Conservation (phyloP, 2,113 vertebrate genomes). For the Glareola pratincola region DNA sequence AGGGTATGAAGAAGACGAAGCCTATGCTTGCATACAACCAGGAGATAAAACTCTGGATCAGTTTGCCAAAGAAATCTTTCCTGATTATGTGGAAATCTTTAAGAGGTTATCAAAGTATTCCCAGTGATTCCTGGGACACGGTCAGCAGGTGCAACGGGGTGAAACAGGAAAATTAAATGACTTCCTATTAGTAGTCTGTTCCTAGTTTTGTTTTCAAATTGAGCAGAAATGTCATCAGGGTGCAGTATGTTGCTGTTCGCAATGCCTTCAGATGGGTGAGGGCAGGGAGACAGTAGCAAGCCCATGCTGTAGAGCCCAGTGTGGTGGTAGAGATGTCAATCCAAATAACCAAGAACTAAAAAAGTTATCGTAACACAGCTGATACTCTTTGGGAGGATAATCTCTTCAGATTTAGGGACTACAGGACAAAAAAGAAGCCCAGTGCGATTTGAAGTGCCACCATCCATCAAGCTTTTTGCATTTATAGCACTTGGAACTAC, state of each 20-base stretch:
- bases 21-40: background rate
- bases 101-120: background rate
- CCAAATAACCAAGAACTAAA: background rate
- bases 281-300: background rate
- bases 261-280: background rate
- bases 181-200: background rate
- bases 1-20: background rate
- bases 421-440: background rate
- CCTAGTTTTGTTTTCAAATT: background rate
- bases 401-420: background rate
- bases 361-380: background rate
- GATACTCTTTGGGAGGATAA: background rate
- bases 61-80: background rate
- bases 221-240: background rate
- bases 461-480: background rate
- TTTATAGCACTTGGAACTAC: background rate
- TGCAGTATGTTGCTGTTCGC: background rate
- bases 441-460: background rate
- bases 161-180: background rate
- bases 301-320: background rate
- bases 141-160: background rate
- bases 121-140: fast-evolving
- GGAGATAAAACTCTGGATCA: background rate
- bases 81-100: background rate
- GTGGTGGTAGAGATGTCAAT: background rate